phyloP scores from a whole-genome alignment of 2,888 invertebrate species.

The Apodemia hepburni region DNA sequence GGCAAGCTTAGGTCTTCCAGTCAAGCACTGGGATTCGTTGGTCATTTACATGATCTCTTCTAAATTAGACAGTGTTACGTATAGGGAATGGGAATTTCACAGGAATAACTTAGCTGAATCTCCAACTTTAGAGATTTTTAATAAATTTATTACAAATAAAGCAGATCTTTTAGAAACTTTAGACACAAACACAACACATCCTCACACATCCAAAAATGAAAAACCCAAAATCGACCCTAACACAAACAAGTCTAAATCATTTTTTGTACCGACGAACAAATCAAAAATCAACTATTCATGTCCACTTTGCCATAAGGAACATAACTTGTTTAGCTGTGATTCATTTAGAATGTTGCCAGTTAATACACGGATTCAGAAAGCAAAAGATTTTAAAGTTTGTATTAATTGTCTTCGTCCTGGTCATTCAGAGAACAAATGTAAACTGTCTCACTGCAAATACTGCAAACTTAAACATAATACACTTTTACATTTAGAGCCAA shows the following conservation, averaged over 20 bases:
- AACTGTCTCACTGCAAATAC: slow-evolving; percentile 30
- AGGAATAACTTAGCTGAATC: slow-evolving; percentile 12
- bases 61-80: slow-evolving; percentile 26
- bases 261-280: too few relatives aligned
- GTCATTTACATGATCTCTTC: slow-evolving; percentile 30
- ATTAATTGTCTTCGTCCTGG: slow-evolving; percentile 9
- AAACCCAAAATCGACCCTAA: too few relatives aligned
- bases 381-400: slow-evolving; percentile 6
- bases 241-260: too few relatives aligned
- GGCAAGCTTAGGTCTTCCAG: slow-evolving; percentile 23
- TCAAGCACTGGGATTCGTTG: slow-evolving; percentile 27
- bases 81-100: slow-evolving; percentile 15
- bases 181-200: too few relatives aligned
- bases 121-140: slow-evolving; percentile 15
- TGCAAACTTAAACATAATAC: slow-evolving; percentile 33
- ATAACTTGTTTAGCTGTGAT: slow-evolving; percentile 24
- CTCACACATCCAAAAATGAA: too few relatives aligned
- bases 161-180: too few relatives aligned
- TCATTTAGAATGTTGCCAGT: slow-evolving; percentile 22
- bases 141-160: neutral
- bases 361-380: slow-evolving; percentile 20
- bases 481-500: slow-evolving; percentile 26
- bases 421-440: slow-evolving; percentile 28
- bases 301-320: slow-evolving; percentile 18
- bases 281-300: neutral